phyloP scores from a whole-genome alignment of 2,888 invertebrate species.

The Hipparchia sbordonii region DNA sequence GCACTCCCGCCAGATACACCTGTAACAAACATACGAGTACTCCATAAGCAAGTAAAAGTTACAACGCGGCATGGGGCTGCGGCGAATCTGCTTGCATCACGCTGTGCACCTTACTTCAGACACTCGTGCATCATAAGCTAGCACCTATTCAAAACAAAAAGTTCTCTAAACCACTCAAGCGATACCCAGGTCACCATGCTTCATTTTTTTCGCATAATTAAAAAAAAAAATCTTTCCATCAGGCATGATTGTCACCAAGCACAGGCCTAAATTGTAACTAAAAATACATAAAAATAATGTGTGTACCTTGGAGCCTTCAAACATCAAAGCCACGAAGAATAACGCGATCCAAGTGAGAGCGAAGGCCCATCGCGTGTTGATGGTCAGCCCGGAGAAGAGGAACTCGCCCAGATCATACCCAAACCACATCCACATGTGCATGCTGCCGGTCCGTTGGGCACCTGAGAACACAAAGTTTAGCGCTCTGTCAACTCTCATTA shows the following conservation, averaged over 20 bases:
- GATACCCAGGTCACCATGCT: too few relatives aligned
- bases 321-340: conserved; percentile 82
- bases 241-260: too few relatives aligned
- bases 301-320: conserved; percentile 83
- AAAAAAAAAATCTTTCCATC: too few relatives aligned
- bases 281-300: not conserved
- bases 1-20: conserved; percentile 72
- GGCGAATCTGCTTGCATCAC: too few relatives aligned
- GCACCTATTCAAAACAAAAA: too few relatives aligned
- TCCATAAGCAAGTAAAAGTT: too few relatives aligned
- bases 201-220: not conserved
- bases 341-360: conserved; percentile 84
- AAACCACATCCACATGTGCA: conserved; percentile 88
- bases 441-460: conserved; percentile 53
- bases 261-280: too few relatives aligned
- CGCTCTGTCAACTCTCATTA: too few relatives aligned
- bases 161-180: too few relatives aligned
- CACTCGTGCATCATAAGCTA: too few relatives aligned
- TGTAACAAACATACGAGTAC: conserved; percentile 40
- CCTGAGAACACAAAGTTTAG: conserved; percentile 10
- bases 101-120: too few relatives aligned
- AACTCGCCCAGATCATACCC: conserved; percentile 84
- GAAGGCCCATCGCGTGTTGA: conserved; percentile 79
- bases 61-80: too few relatives aligned
- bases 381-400: conserved; percentile 84